Conservation (phyloP, 2,113 vertebrate genomes). For the Sigmodon hispidus region DNA sequence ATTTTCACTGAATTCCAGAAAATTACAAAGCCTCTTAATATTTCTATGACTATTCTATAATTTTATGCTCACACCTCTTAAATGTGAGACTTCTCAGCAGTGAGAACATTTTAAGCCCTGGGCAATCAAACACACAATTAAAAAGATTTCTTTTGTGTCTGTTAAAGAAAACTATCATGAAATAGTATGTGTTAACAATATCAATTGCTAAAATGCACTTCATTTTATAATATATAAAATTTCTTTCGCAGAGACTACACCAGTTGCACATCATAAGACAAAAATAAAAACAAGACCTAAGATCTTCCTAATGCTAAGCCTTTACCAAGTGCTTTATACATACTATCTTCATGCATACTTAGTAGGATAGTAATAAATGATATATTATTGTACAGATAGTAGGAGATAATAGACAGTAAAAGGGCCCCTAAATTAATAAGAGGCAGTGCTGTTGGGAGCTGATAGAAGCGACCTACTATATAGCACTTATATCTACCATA, state of each 20-base stretch:
- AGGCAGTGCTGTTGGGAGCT: background rate
- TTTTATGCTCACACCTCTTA: background rate
- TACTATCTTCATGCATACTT: background rate
- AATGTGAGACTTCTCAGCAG: background rate
- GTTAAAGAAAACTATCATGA: slow-evolving; percentile 9
- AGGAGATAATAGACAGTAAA: background rate
- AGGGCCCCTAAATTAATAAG: background rate
- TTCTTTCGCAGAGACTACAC: background rate
- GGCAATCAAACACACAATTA: background rate
- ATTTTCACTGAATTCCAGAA: background rate
- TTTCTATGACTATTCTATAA: background rate
- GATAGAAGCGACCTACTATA: background rate
- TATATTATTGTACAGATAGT: background rate
- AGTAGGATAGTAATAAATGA: background rate
- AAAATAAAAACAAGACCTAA: background rate
- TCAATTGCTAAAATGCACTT: background rate
- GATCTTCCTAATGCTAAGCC: background rate
- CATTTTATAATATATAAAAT: background rate
- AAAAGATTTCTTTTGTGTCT: background rate
- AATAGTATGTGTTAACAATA: background rate
- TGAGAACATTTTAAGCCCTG: slow-evolving; percentile 46
- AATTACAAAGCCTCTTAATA: background rate
- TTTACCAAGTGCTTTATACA: background rate
- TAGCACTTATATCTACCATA: background rate
- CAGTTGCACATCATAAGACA: background rate